Evolutionary conservation across 2,888 invertebrate genomes (phyloP), one percentile per base, ranked within the genome.

Genomic region (Synergus itoensis): DNA sequence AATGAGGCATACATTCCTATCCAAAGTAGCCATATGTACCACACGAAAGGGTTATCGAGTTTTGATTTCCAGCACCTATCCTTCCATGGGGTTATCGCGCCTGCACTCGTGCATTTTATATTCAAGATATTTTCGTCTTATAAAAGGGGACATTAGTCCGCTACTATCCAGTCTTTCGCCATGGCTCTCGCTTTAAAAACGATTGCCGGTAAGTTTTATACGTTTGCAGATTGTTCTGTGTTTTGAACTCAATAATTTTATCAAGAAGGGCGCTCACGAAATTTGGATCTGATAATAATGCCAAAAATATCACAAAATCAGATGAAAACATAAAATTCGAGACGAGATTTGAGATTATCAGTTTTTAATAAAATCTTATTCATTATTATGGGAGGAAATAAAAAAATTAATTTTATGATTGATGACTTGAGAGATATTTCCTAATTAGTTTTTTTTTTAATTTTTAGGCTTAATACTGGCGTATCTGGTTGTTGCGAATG

Each of bases 31-130:
- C 76, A 84, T 82, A 83, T 87, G 84, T 82, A 84, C 83, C 84
- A 83, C 82, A 83, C 82, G 80, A 83, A 83, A 85, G 85, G 89
- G 90, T 90, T 90, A 90, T 90, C 90, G 85, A 76, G 69, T 76
- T 80, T 69, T 53, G 80, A 81, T 85, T 65, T 81, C 80, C 82
- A 84, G 78, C 84, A 86, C 84, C 85, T 87, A 85, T 86, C 87
- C 85, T 84, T 83, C 79, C 77, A 60, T 28, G 79, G 80, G 89
- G 89, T 89, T 89, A 89, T 89, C 89, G 81, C 57, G 63, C 64
- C 76, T 83, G 80, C 81, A 86, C 82, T 86, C 84, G 81, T 84
- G 82, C 85, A 83, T 85, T 85, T 83, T 79, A 84, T 84, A 83
- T 82, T 82, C 69, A 77, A 81, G 85, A 87, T 84, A 84, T 84